Base-by-base conservation (phyloP, 2,113 vertebrate genomes). In the Carassius gibelio region DNA sequence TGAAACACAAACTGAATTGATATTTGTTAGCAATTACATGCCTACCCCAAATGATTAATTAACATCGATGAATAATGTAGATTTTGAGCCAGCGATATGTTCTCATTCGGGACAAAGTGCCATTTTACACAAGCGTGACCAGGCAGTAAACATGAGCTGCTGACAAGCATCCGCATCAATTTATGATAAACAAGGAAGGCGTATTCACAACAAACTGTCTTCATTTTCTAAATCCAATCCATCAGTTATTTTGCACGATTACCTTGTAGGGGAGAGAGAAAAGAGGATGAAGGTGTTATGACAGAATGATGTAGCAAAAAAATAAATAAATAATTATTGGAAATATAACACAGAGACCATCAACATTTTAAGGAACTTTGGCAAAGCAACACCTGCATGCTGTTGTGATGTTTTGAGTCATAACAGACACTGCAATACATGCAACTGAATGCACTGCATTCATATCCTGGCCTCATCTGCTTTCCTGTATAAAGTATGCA, bases 151-250 rank as follows among this genome's bases (percentile, higher is more conserved):
- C 38, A 14, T 74, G 21, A 74, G 38, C 21, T 74, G 71, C 21
- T 0, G 38, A 74, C 71, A 74, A 74, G 71, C 45, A 74, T 45
- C 36, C 21, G 10, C 2, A 13, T 45, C 5, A 74, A 23, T 74
- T 74, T 74, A 74, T 74, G 71, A 74, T 45, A 74, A 74, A 74
- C 71, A 74, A 74, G 71, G 36, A 74, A 48, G 71, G 71, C 14
- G 69, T 45, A 72, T 45, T 45, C 71, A 23, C 19, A 74, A 45
- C 71, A 74, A 74, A 74, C 71, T 14, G 19, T 72, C 21, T 45
- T 74, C 38, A 45, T 74, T 23, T 74, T 10, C 38, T 74, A 45
- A 74, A 74, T 74, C 38, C 71, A 45, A 48, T 7, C 71, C 71
- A 74, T 74, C 71, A 74, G 38, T 74, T 45, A 45, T 48, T 74